Percentiles rank a stretch among this genome's conserved stretches.
Evolutionary conservation across 2,113 vertebrate species (phyloP).

Genomic region (Tretioscincus oriximinensis): DNA sequence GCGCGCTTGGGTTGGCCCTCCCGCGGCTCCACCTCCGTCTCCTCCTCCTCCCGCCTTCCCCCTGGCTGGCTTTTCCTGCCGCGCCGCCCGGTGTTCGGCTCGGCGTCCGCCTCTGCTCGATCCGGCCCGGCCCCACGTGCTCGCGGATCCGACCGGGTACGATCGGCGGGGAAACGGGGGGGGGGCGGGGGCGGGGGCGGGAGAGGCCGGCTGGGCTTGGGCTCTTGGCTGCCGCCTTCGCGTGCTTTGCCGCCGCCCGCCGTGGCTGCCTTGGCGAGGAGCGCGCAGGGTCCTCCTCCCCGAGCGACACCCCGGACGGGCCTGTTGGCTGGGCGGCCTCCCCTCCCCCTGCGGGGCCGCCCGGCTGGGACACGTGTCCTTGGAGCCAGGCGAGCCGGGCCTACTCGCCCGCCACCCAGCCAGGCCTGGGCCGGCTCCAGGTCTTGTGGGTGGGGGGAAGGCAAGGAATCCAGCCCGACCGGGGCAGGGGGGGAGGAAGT

Average conservation of each 20-base stretch:
- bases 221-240: no score
- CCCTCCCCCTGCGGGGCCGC: not conserved
- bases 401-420: not conserved
- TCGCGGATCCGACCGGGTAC: not conserved
- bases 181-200: not conserved
- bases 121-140: conserved; percentile 22
- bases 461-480: no score
- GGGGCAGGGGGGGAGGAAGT: no score
- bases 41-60: not conserved
- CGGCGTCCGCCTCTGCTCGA: not conserved
- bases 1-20: not conserved
- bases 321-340: not conserved
- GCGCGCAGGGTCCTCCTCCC: not conserved
- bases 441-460: no score
- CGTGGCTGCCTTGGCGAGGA: not conserved
- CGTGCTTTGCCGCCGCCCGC: no score
- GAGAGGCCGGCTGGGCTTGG: not conserved
- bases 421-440: no score
- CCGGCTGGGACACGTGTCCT: conserved; percentile 34
- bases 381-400: conserved; percentile 17
- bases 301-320: not conserved
- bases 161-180: not conserved
- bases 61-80: not conserved
- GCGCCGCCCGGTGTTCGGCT: not conserved
- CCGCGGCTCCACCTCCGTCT: conserved; percentile 9